Evolutionary conservation across 2,888 invertebrate species (phyloP), one percentile per base, ranked within the genome.

Genomic region (Glaucopsyche alexis): DNA sequence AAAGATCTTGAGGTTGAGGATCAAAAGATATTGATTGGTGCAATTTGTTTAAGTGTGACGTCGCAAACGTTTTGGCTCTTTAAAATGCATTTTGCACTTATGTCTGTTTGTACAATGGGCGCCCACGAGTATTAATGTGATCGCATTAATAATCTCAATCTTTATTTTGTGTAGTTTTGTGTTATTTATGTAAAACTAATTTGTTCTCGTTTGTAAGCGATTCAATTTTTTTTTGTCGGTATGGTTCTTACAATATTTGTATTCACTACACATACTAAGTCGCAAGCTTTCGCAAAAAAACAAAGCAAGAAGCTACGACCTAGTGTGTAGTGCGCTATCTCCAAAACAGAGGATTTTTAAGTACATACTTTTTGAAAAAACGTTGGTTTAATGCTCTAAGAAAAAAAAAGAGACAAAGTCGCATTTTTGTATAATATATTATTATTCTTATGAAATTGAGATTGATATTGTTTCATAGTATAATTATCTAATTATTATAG

Each of bases 11-110:
- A 87, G 84, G 80, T 82, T 82, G 81, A 80, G 81, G 82, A 84
- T 83, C 80, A 78, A 85, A 83, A 76, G 82, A 85, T 90, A 92
- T 91, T 89, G 87, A 93, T 93, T 82, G 86, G 82, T 74, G 88
- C 84, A 84, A 93, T 92, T 91, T 91, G 90, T 93, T 88, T 84
- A 84, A 80, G 79, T 80, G 80, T 80, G 80, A 80, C 77, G 80
- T 87, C 88, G 89, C 86, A 80, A 84, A 87, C 83, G 84, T 86
- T 79, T 77, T 73, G 81, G 75, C 80, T 78, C 79, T 87, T 87
- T 83, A 80, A 84, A 84, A 80, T 77, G 76, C 81, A 83, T 86
- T 88, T 86, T 84, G 86, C 85, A 83, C 85, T 84, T 78, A 79
- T 81, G 83, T 81, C 76, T 82, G 78, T 81, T 78, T 75, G 76